These are phyloP conservation scores for Smittia sp. DNA, from an alignment of 2,888 invertebrate genomes.

Conservation along the genomic window DNA sequence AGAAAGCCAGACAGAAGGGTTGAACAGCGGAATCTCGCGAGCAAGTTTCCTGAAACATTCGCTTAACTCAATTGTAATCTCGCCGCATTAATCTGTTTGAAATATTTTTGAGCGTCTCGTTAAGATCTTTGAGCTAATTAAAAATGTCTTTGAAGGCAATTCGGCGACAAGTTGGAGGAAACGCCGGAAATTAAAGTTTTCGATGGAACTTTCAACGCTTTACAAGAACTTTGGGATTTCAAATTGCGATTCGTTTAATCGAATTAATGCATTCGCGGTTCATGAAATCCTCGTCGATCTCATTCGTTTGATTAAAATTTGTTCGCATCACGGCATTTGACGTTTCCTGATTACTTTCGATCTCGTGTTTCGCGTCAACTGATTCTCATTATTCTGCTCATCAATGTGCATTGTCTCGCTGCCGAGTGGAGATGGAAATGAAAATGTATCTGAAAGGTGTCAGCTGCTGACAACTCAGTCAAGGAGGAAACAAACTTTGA, in stretches of 20 bases:
- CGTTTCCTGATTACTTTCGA: slow-evolving; percentile 3
- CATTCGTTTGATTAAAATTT: too few relatives aligned
- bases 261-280: too few relatives aligned
- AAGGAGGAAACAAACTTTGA: not conserved
- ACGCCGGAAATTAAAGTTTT: too few relatives aligned
- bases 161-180: too few relatives aligned
- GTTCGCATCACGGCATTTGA: too few relatives aligned
- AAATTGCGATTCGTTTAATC: too few relatives aligned
- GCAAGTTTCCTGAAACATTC: not conserved
- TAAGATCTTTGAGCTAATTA: slow-evolving; percentile 35
- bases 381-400: slow-evolving; percentile 18
- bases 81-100: slow-evolving; percentile 37
- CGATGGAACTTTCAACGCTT: too few relatives aligned
- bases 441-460: slow-evolving; percentile 34
- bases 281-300: too few relatives aligned
- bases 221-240: too few relatives aligned
- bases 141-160: not conserved
- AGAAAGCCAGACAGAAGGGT: slow-evolving; percentile 12
- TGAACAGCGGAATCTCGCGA: not conserved
- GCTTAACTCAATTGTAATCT: slow-evolving; percentile 38
- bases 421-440: not conserved
- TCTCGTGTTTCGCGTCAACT: slow-evolving; percentile 15
- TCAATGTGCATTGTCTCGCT: slow-evolving; percentile 17
- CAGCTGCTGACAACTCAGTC: slow-evolving; percentile 33
- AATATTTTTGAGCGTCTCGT: slow-evolving; percentile 13